Evolutionary conservation across 2,113 vertebrate species (phyloP), one percentile per base, ranked within the genome.

Genomic region (Manacus vitellinus): DNA sequence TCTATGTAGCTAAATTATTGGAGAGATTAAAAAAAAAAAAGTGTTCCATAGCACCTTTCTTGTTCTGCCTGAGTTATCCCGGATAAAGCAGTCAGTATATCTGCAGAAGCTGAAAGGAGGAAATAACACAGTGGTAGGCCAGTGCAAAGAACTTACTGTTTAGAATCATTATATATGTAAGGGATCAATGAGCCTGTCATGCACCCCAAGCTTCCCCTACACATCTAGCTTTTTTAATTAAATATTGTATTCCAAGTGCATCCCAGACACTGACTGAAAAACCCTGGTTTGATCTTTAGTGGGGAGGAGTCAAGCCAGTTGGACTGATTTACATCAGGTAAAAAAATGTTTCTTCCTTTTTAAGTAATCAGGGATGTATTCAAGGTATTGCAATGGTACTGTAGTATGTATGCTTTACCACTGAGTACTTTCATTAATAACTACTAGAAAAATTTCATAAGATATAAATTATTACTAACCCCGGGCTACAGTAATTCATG

Each of bases 401-500:
- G 51, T 68, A 35, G 56, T 68, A 79, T 28, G 10, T 52, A 37
- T 56, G 62, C 17, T 72, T 93, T 75, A 44, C 20, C 63, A 54
- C 25, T 72, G 65, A 87, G 30, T 78, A 71, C 56, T 78, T 58
- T 39, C 66, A 75, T 94, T 35, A 85, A 95, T 89, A 93, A 89
- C 73, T 88, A 82, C 49, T 68, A 56, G 73, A 89, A 70, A 82
- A 95, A 95, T 95, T 95, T 95, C 73, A 51, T 56, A 77, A 58
- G 54, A 77, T 79, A 97, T 94, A 93, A 97, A 96, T 97, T 94
- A 95, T 95, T 95, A 80, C 87, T 86, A 92, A 78, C 72, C 49
- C 39, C 62, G 73, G 77, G 75, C 79, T 81, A 83, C 27, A 89
- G 85, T 90, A 94, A 84, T 78, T 89, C 85, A 95, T 94, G 33